Conservation (phyloP, 2,888 invertebrate species). For the Microctonus hyperodae region DNA sequence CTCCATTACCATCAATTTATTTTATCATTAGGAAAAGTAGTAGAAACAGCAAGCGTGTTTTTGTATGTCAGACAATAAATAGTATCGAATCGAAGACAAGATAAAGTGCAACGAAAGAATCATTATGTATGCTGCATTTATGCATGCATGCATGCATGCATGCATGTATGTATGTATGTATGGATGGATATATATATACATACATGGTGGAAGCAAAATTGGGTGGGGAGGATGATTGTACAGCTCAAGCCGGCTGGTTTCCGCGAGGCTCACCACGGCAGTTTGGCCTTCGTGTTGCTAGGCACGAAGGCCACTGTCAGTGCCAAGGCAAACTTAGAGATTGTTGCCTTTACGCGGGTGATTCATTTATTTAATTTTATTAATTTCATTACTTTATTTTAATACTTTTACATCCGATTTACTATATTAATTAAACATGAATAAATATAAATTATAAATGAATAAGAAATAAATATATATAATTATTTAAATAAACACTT, state of each 20-base stretch:
- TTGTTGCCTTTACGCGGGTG: constrained; percentile 27
- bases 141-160: not conserved
- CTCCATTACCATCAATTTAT: no score
- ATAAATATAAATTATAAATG: no score
- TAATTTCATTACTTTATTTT: not conserved
- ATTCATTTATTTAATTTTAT: not conserved
- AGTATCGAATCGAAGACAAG: not conserved
- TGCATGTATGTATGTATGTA: not conserved
- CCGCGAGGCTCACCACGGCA: constrained; percentile 42
- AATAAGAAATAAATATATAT: no score
- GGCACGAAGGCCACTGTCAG: constrained; percentile 61
- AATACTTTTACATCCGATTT: not conserved
- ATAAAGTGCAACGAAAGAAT: not conserved
- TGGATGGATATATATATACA: no score
- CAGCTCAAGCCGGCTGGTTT: constrained; percentile 33
- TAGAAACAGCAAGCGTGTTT: not conserved
- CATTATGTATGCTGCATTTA: not conserved
- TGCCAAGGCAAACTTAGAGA: constrained; percentile 55
- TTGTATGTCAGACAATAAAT: not conserved
- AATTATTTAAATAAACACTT: no score
- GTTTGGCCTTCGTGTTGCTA: constrained; percentile 60
- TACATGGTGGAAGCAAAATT: not conserved
- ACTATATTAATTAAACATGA: no score
- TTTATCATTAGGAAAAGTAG: no score
- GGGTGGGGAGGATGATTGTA: not conserved